phyloP scores from a whole-genome alignment of 2,797 vertebrate genomes.

The Clarias fuscus region DNA sequence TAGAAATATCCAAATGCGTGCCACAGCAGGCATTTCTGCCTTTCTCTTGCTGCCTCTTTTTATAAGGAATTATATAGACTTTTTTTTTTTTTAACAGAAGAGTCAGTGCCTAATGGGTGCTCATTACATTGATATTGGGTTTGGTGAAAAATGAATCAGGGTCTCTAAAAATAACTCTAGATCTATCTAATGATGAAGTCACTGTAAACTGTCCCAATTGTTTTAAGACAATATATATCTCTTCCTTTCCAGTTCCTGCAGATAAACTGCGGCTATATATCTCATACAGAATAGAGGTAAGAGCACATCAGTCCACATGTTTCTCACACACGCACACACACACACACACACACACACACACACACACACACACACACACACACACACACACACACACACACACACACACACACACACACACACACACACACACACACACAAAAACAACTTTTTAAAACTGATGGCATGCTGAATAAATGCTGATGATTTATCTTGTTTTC shows the following conservation, averaged over 20 bases:
- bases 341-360: too few species aligned
- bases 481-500: not conserved
- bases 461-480: not conserved
- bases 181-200: not conserved
- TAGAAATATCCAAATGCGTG: conserved; percentile 45
- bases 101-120: conserved; percentile 10
- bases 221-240: not conserved
- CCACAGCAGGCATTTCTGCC: conserved; percentile 36
- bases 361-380: too few species aligned
- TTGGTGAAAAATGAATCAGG: conserved; percentile 7
- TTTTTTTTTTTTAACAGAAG: conserved; percentile 6
- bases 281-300: conserved; percentile 83
- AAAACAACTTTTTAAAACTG: too few species aligned
- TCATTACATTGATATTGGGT: conserved; percentile 24
- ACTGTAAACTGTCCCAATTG: not conserved
- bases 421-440: too few species aligned
- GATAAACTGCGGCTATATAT: conserved; percentile 81
- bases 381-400: too few species aligned
- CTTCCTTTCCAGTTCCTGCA: conserved; percentile 65
- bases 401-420: too few species aligned
- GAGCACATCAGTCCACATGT: conserved; percentile 47
- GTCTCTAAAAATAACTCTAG: not conserved
- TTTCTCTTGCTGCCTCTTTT: conserved; percentile 17
- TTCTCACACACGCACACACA: not conserved
- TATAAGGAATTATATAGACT: conserved; percentile 15